Percentiles rank a stretch among this genome's conserved stretches.
Evolutionary conservation across 2,797 vertebrate genomes (phyloP).

Genomic region (Moxostoma hubbsi): DNA sequence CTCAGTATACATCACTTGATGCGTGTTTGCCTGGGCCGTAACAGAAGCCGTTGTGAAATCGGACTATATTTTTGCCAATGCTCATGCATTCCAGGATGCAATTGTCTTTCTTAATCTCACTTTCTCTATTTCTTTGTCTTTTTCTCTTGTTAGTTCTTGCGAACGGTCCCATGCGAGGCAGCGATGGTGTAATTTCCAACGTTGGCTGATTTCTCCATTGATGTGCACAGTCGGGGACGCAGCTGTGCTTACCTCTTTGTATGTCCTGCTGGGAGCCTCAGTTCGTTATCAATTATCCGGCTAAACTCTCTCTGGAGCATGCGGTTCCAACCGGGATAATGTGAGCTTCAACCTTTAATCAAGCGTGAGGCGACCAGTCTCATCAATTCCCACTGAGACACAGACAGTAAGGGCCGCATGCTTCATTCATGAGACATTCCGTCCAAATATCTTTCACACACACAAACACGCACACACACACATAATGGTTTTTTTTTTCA

Average conservation of each 20-base stretch:
- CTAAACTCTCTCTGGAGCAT: slow-evolving; percentile 53
- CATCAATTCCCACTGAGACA: slow-evolving; percentile 38
- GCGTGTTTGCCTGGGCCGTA: background rate
- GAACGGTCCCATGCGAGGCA: slow-evolving; percentile 47
- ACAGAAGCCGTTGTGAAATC: slow-evolving; percentile 9
- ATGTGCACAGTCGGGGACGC: slow-evolving; percentile 39
- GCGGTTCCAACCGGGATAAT: slow-evolving; percentile 66
- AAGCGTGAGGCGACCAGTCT: slow-evolving; percentile 43
- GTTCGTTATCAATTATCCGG: slow-evolving; percentile 54
- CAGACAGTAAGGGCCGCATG: background rate
- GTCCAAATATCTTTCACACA: background rate
- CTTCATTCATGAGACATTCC: slow-evolving; percentile 28
- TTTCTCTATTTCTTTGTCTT: background rate
- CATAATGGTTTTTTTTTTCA: background rate
- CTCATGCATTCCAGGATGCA: slow-evolving; percentile 29
- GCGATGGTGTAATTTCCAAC: slow-evolving; percentile 50
- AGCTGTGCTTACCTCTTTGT: slow-evolving; percentile 40
- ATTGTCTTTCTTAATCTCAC: slow-evolving; percentile 12
- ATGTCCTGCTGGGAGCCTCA: slow-evolving; percentile 35
- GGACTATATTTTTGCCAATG: background rate
- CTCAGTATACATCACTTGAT: background rate
- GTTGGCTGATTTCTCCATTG: slow-evolving; percentile 41
- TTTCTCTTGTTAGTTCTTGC: background rate
- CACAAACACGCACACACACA: background rate
- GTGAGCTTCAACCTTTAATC: slow-evolving; percentile 65